phyloP scores from a whole-genome alignment of 2,797 vertebrate genomes.

The Lophotriccus pileatus region DNA sequence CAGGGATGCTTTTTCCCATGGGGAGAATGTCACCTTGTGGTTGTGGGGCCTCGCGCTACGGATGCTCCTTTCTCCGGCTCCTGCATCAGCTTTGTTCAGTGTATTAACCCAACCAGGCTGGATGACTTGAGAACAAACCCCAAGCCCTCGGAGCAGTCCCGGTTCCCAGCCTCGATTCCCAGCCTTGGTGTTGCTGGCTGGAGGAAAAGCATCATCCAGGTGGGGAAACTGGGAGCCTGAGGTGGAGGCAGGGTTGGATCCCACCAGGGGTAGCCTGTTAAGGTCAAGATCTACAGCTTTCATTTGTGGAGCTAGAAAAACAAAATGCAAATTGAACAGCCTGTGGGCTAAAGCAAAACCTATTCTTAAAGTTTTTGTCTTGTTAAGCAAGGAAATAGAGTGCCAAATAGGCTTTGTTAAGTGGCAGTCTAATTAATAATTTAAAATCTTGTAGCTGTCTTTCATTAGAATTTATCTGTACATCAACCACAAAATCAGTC shows the following conservation, averaged over 20 bases:
- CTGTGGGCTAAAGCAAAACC: conserved; percentile 73
- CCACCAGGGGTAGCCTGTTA: conserved; percentile 46
- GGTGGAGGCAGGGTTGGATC: conserved; percentile 28
- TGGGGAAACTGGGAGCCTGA: neutral
- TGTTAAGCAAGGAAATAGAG: conserved; percentile 81
- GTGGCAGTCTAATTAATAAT: conserved; percentile 84
- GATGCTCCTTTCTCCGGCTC: neutral
- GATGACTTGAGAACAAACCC: neutral
- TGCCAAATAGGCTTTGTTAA: conserved; percentile 83
- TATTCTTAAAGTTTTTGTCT: conserved; percentile 80
- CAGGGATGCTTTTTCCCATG: neutral
- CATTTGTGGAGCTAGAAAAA: conserved; percentile 69
- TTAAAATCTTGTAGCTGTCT: conserved; percentile 82
- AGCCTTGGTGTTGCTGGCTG: neutral
- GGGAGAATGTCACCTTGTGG: conserved; percentile 42
- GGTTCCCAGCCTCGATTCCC: neutral
- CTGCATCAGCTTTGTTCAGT: neutral
- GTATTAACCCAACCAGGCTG: neutral
- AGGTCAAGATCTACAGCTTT: conserved; percentile 71
- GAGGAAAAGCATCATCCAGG: conserved; percentile 40
- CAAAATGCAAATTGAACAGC: conserved; percentile 75
- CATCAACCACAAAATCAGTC: conserved; percentile 84
- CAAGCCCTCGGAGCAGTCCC: neutral
- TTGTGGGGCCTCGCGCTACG: neutral
- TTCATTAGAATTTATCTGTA: conserved; percentile 85